Conservation (phyloP, 2,888 invertebrate genomes). For the Eupsilia transversa region DNA sequence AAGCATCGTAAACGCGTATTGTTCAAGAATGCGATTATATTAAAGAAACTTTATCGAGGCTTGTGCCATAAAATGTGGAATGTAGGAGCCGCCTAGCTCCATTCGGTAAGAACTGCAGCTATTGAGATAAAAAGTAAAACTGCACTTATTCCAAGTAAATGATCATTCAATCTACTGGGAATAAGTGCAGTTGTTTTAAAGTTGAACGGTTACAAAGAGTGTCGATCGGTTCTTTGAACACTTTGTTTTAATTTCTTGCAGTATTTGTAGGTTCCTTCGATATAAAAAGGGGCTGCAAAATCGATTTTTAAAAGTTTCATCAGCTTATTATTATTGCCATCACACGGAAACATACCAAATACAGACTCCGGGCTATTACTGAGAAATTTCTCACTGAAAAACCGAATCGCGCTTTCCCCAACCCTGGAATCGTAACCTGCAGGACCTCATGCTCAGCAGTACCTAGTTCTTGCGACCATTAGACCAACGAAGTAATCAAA, state of each 20-base stretch:
- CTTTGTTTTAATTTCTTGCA: constrained; percentile 29
- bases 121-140: constrained; percentile 67
- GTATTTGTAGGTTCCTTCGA: constrained; percentile 3
- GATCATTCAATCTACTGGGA: constrained; percentile 62
- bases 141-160: constrained; percentile 62
- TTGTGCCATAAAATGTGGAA: constrained; percentile 69
- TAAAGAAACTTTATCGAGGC: constrained; percentile 75
- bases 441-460: neutral
- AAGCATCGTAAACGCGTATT: constrained; percentile 80
- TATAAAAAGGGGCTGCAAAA: neutral
- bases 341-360: neutral
- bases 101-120: constrained; percentile 47
- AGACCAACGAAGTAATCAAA: neutral
- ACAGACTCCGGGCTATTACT: neutral
- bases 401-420: neutral
- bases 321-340: neutral
- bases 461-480: neutral
- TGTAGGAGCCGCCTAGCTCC: constrained; percentile 63
- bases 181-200: constrained; percentile 64
- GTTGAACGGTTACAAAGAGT: constrained; percentile 46
- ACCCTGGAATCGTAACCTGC: neutral
- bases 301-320: neutral
- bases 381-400: neutral
- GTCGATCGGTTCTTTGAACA: constrained; percentile 44
- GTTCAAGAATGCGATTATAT: constrained; percentile 79